Evolutionary conservation across 2,888 invertebrate species (phyloP).

Genomic region (Orchestes rusci): DNA sequence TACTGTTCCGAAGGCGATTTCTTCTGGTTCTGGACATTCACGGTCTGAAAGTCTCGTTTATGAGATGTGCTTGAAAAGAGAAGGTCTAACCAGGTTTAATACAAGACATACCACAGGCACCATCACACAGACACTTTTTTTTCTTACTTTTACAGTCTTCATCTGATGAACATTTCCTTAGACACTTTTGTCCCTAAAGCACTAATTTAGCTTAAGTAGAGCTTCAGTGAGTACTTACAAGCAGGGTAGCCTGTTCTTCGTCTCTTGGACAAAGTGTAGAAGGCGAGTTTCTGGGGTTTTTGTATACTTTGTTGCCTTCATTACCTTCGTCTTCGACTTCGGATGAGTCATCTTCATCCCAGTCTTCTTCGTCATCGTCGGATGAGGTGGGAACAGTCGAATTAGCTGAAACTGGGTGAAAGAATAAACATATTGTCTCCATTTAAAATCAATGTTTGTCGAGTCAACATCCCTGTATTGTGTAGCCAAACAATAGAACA

Average conservation of each 20-base stretch:
- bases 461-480: too few species aligned
- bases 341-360: conserved; percentile 41
- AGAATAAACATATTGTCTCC: neutral
- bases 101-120: conserved; percentile 94
- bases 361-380: conserved; percentile 51
- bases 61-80: neutral
- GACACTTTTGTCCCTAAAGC: conserved; percentile 72
- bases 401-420: conserved; percentile 10
- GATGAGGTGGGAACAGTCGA: conserved; percentile 39
- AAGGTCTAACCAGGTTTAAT: conserved; percentile 86
- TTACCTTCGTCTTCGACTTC: conserved; percentile 56
- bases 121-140: conserved; percentile 95
- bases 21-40: conserved; percentile 75
- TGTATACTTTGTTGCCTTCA: conserved; percentile 68
- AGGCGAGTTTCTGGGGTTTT: conserved; percentile 83
- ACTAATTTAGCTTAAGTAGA: neutral
- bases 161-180: conserved; percentile 87
- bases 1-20: conserved; percentile 72
- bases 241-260: conserved; percentile 73
- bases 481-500: too few species aligned
- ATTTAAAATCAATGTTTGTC: too few species aligned
- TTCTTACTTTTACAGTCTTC: conserved; percentile 95
- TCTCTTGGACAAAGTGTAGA: conserved; percentile 79
- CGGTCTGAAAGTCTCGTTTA: conserved; percentile 51
- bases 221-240: conserved; percentile 44